phyloP scores from a whole-genome alignment of 2,888 invertebrate species.

The Torymus tubicola region DNA sequence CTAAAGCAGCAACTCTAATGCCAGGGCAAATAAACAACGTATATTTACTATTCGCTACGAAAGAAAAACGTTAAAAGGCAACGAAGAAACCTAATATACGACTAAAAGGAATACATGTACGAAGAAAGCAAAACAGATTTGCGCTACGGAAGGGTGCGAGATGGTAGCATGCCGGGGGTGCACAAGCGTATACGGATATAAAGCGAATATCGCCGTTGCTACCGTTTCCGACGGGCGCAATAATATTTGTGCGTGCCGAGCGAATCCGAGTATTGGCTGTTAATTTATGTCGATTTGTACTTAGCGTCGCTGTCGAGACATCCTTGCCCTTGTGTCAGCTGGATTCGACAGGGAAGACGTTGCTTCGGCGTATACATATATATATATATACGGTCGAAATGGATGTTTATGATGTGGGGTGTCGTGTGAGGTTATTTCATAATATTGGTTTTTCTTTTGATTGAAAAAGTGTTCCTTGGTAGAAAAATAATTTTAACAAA shows the following conservation, averaged over 20 bases:
- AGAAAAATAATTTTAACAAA: no score
- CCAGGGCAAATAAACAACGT: no score
- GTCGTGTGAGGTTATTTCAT: no score
- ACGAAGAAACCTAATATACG: neutral
- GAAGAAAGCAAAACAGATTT: neutral
- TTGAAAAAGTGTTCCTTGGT: no score
- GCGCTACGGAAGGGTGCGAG: constrained; percentile 23
- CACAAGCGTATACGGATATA: constrained; percentile 65
- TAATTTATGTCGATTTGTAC: constrained; percentile 66
- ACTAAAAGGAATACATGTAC: constrained; percentile 11
- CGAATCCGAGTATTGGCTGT: constrained; percentile 58
- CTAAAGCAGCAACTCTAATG: no score
- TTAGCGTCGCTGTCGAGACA: constrained; percentile 30
- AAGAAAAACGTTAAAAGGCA: neutral
- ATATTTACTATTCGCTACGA: neutral
- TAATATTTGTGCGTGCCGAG: constrained; percentile 68
- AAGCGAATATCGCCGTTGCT: neutral
- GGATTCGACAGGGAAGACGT: no score
- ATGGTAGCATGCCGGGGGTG: constrained; percentile 52
- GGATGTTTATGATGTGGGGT: no score
- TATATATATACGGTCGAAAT: no score
- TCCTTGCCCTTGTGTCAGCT: neutral
- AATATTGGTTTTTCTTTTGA: no score
- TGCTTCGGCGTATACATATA: no score
- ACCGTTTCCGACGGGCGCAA: constrained; percentile 55